Base-by-base conservation (phyloP, 1,140 invertebrate species). In the Sitobion miscanthi region DNA sequence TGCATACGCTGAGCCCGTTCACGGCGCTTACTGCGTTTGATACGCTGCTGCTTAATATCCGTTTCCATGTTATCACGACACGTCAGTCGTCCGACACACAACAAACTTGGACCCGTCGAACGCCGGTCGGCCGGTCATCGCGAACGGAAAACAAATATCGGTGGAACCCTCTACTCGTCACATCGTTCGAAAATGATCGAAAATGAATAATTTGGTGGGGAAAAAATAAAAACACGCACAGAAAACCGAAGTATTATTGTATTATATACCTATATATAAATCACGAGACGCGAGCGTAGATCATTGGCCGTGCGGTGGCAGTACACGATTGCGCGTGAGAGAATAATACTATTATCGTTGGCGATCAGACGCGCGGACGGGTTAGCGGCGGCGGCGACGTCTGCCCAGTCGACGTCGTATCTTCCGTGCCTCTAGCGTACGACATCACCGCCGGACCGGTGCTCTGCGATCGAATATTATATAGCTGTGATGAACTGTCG, bases 1-100 rank as follows among this genome's bases (percentile, higher is more conserved):
- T 97, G 96, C 96, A 98, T 97, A 95, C 97, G 97, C 96, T 97
- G 97, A 94, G 97, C 97, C 95, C 97, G 96, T 96, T 98, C 97
- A 95, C 97, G 96, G 95, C 97, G 96, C 95, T 97, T 96, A 95
- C 98, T 98, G 95, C 97, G 97, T 96, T 98, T 97, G 94, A 95
- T 95, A 95, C 97, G 97, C 95, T 97, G 97, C 96, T 97, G 89
- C 97, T 93, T 93, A 4, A 87, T 94, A 45, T 94, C 91, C 38
- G 90, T 62, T 88, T 91, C 54, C 88, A 85, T 90, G 54, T 42
- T 62, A 91, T 62, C 57, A 93, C 86, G 85, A 83, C 91, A 57
- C 77, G 77, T 93, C 77, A 86, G 91, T 93, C 49, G 91, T 93
- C 47, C 82, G 82, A 49, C 49, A 83, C 91, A 57, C 91, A 54